Evolutionary conservation across 1,140 invertebrate species (phyloP), one percentile per base, ranked within the genome.

Genomic region (Drosophila asahinai): DNA sequence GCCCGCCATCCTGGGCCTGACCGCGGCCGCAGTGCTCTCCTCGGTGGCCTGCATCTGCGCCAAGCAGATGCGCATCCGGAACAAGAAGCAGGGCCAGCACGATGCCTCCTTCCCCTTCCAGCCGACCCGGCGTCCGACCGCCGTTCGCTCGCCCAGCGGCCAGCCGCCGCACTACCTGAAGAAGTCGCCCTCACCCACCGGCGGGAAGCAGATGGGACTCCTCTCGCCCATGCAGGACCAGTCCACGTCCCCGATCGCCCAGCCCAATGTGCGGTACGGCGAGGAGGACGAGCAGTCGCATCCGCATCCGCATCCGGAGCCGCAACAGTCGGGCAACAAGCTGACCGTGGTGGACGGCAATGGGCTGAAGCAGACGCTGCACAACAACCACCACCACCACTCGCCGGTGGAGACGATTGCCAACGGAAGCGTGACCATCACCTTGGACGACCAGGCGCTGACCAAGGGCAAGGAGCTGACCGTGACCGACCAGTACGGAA

Each of bases 111-210:
- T 95, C 75, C 94, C 94, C 64, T 95, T 95, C 90, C 94, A 95
- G 78, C 94, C 94, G 8, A 94, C 94, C 9, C 92, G 94, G 7
- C 94, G 94, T 52, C 94, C 94, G 61, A 95, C 94, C 25, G 94
- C 94, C 43, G 94, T 95, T 62, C 94, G 94, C 15, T 95, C 94
- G 11, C 95, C 95, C 2, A 95, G 95, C 60, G 95, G 93, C 30
- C 93, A 94, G 45, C 92, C 94, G 25, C 95, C 95, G 54, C 97
- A 97, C 90, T 97, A 98, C 92, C 93, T 98, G 81, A 97, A 97
- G 93, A 98, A 98, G 93, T 97, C 96, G 47, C 97, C 97, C 1
- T 97, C 97, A 76, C 97, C 97, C 0, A 97, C 97, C 0, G 96
- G 96, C 95, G 47, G 94, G 94, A 22, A 94, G 48, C 93, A 93